Percentiles rank a stretch among this genome's conserved stretches.
Evolutionary conservation across 2,113 vertebrate genomes (phyloP).

Genomic region (Anguilla japonica): DNA sequence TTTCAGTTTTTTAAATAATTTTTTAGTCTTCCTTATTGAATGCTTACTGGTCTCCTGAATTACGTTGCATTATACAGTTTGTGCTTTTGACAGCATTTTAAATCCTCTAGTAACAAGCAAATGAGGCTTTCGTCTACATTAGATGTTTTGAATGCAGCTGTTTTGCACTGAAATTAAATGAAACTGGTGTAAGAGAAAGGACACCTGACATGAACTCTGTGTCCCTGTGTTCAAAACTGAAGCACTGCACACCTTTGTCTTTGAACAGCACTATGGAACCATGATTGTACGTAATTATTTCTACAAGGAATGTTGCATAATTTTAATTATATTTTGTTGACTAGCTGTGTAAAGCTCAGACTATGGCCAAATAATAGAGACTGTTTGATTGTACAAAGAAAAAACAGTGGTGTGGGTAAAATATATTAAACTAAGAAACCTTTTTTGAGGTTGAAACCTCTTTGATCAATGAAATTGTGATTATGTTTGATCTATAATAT

Average conservation of each 20-base stretch:
- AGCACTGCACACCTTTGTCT: constrained; percentile 3
- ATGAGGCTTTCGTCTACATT: constrained; percentile 5
- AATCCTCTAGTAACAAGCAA: not conserved
- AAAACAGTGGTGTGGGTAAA: constrained; percentile 8
- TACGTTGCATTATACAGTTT: constrained; percentile 10
- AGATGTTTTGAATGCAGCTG: constrained; percentile 31
- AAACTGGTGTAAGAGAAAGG: constrained; percentile 15
- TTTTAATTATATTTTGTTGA: constrained; percentile 11
- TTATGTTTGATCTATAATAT: constrained; percentile 4
- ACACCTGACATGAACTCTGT: not conserved
- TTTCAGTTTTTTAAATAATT: not conserved
- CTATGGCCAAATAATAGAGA: constrained; percentile 27
- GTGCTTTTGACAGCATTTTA: constrained; percentile 23
- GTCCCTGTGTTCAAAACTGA: constrained; percentile 4
- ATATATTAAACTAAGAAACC: constrained; percentile 8
- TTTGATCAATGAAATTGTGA: not conserved
- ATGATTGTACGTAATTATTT: constrained; percentile 24
- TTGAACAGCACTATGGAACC: constrained; percentile 14
- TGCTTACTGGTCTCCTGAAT: not conserved
- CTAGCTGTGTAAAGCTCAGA: constrained; percentile 14
- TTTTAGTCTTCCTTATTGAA: not conserved
- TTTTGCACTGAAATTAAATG: constrained; percentile 56
- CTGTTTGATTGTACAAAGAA: constrained; percentile 23
- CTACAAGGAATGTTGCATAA: constrained; percentile 12
- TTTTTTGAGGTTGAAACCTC: not conserved